These are phyloP conservation scores for Echinometra lucunter DNA, from an alignment of 53 echinoderm and acorn worm genomes.

Conservation along the genomic window DNA sequence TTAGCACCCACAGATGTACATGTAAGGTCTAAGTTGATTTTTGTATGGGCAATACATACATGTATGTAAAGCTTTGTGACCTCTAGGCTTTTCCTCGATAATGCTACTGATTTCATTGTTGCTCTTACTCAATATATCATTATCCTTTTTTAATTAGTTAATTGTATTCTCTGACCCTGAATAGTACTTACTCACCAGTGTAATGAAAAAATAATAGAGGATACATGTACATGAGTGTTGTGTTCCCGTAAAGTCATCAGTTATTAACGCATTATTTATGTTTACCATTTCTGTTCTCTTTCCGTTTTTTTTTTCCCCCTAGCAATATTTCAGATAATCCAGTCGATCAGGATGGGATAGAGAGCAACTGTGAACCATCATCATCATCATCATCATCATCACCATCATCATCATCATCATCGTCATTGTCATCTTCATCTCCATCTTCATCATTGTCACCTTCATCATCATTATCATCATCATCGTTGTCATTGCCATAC, in stretches of 20 bases:
- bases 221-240: not conserved
- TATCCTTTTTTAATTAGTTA: not conserved
- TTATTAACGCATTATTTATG: not conserved
- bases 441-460: conserved; percentile 31
- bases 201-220: not conserved
- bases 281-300: not conserved
- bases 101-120: too few species aligned
- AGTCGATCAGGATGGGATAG: conserved; percentile 97
- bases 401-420: conserved; percentile 24
- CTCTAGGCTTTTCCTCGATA: too few species aligned
- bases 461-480: conserved; percentile 39
- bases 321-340: conserved; percentile 99
- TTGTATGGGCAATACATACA: too few species aligned
- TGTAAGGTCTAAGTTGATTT: too few species aligned
- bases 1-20: too few species aligned
- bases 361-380: conserved; percentile 19
- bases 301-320: conserved; percentile 54
- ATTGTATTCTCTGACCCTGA: not conserved
- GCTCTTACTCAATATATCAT: not conserved
- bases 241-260: not conserved
- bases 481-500: conserved; percentile 45
- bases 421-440: conserved; percentile 27
- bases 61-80: too few species aligned
- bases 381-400: conserved; percentile 12
- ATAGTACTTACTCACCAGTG: not conserved